Base-by-base conservation (phyloP, 2,888 invertebrate genomes). In the Athalia circularis region DNA sequence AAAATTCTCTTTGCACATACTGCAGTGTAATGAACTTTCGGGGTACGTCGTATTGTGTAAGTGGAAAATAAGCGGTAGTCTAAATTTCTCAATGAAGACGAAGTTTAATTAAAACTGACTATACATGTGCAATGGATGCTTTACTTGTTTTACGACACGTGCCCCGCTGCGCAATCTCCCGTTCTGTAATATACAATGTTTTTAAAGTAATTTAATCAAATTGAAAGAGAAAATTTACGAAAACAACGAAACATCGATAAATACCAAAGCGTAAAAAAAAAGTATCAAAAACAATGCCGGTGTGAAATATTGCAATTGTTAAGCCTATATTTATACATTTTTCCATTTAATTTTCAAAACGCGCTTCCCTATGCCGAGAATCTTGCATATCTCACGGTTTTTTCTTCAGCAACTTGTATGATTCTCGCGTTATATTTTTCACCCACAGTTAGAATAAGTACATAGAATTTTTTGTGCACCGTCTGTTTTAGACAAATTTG, bases 81-180 rank as follows among this genome's bases (percentile, higher is more conserved):
- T n/a, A 29, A 72, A 72, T 13, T 70, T 70, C 57, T 47, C 43
- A 72, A 72, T 57, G 72, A 72, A 72, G 59, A 72, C 59, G 8
- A 72, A 72, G 72, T 72, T 72, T 72, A 72, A 72, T 72, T 72
- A 72, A 72, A 72, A 72, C 15, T 5, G 45, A 43, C 47, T 72
- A 13, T 47, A 47, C 47, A 15, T 29, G 47, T 13, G 13, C 57
- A 48, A 57, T 72, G 11, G 9, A 54, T 54, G 43, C 43, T 68
- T 5, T 3, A 9, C n/a, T 8, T 54, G 9, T 72, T 47, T 7
- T 7, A 15, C 15, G 13, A 13, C 8, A 57, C n/a, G 52, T 47
- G 47, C 59, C 70, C 72, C 47, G 57, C 13, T 72, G 72, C 59
- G 72, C n/a, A 47, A 15, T 57, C 3, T 59, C 13, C 72, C 47